phyloP scores from a whole-genome alignment of 1,140 invertebrate genomes.

The Reticulitermes speratus region DNA sequence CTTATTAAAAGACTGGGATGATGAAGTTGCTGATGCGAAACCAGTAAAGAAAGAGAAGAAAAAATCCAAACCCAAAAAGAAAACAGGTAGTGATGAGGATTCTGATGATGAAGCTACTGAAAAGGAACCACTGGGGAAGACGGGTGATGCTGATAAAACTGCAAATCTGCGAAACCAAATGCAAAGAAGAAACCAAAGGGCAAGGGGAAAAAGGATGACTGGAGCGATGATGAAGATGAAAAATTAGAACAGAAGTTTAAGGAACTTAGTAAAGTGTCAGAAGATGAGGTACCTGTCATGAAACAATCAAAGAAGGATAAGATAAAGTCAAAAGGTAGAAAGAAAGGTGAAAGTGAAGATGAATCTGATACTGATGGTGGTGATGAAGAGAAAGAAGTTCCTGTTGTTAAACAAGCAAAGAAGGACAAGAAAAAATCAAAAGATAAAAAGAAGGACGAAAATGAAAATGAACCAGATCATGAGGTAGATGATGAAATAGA shows the following conservation, averaged over 20 bases:
- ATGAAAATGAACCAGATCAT: constrained; percentile 33
- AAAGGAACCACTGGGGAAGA: background rate
- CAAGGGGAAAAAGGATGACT: constrained; percentile 42
- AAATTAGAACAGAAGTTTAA: constrained; percentile 18
- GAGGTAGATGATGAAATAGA: background rate
- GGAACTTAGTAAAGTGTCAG: constrained; percentile 36
- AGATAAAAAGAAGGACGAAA: constrained; percentile 46
- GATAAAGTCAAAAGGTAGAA: constrained; percentile 43
- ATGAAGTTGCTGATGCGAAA: constrained; percentile 32
- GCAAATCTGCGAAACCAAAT: background rate
- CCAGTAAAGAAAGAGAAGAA: constrained; percentile 31
- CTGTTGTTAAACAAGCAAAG: constrained; percentile 36
- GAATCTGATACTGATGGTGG: constrained; percentile 41
- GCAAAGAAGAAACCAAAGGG: constrained; percentile 33
- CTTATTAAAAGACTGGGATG: constrained; percentile 24
- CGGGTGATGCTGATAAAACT: background rate
- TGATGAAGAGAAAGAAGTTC: constrained; percentile 24
- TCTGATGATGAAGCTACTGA: constrained; percentile 9
- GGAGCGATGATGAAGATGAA: constrained; percentile 52
- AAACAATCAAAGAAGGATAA: constrained; percentile 40
- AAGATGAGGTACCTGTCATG: constrained; percentile 37
- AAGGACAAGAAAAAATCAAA: constrained; percentile 41
- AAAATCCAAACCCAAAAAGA: constrained; percentile 28
- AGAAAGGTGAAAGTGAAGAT: constrained; percentile 47
- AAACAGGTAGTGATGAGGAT: background rate